Evolutionary conservation across 2,113 vertebrate species (phyloP), one percentile per base, ranked within the genome.

Genomic region (Microtus ochrogaster): DNA sequence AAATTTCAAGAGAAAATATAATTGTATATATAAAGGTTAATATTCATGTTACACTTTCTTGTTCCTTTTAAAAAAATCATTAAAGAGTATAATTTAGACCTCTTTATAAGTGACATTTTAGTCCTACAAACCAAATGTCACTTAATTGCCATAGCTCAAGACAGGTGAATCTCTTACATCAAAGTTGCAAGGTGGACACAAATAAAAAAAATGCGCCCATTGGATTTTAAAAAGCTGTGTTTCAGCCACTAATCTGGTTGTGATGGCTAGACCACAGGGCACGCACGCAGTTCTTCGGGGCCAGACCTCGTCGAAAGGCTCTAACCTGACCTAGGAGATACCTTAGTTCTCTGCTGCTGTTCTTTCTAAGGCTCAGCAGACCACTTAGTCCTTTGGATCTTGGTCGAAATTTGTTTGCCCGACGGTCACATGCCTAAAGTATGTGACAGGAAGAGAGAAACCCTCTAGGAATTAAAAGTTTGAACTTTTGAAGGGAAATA

Each of bases 121-220:
- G 74, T 91, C 63, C 76, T 78, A 86, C 2, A 92, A 89, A 83
- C 33, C 89, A 94, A 93, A 49, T 58, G 7, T 90, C 58, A 92
- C n/a, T 84, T 28, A 92, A 82, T 52, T 33, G 79, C 11, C 63
- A 82, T 89, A 93, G 84, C 41, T 7, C 41, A 96, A 94, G 28
- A 91, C 28, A 91, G 41, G 81, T n/a, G 14, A 95, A 65, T 74
- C 47, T 94, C 22, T 74, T 74, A 76, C 41, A 82, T 55, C 73
- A 91, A 92, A 58, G 36, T 92, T 76, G 65, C 0, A 90, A 6
- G 39, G 7, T 16, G 4, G 12, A 81, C 36, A 94, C 8, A 89
- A 83, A 87, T 79, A 52, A 72, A 85, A 49, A 49, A 39, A 74
- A 22, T 73, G 28, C 79, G 55, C 36, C 70, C 22, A 52, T 11